A percentile compares a stretch with the other conserved stretches of the same genome.
Conservation (phyloP, 2,888 invertebrate genomes). For the Hesperia comma region DNA sequence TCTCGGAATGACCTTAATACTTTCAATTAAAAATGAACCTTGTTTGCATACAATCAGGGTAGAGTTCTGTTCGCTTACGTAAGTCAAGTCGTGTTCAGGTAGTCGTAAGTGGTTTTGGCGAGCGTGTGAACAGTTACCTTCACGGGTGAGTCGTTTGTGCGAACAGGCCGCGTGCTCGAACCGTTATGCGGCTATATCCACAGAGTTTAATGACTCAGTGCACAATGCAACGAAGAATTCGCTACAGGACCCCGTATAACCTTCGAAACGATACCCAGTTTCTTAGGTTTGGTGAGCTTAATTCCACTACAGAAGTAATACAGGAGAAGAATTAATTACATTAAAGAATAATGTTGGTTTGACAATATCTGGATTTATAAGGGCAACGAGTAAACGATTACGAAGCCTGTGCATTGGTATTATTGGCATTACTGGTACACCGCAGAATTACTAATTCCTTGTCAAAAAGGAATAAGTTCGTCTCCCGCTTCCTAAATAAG, state of each 20-base stretch:
- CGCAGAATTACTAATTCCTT: too few species aligned
- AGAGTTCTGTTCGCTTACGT: background rate
- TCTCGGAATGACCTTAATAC: slow-evolving; percentile 22
- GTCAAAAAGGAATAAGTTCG: too few species aligned
- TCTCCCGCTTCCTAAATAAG: too few species aligned
- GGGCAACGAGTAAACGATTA: too few species aligned
- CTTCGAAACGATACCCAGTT: background rate
- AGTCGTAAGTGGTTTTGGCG: slow-evolving; percentile 35
- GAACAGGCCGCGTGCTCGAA: slow-evolving; percentile 42
- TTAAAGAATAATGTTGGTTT: too few species aligned
- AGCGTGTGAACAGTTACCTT: slow-evolving; percentile 45
- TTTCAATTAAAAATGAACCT: background rate
- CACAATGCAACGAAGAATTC: slow-evolving; percentile 55
- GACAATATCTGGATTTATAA: too few species aligned
- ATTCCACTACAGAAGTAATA: background rate
- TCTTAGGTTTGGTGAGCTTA: too few species aligned
- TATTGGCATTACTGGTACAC: too few species aligned
- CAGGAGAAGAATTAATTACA: background rate
- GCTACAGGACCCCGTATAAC: slow-evolving; percentile 33
- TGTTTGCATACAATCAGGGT: background rate
- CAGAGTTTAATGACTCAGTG: slow-evolving; percentile 61
- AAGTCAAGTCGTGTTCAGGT: slow-evolving; percentile 30
- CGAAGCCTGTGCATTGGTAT: too few species aligned
- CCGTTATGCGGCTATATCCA: slow-evolving; percentile 60
- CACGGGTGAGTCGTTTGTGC: slow-evolving; percentile 44